phyloP scores from a whole-genome alignment of 2,888 invertebrate genomes.

The Pterostichus niger region DNA sequence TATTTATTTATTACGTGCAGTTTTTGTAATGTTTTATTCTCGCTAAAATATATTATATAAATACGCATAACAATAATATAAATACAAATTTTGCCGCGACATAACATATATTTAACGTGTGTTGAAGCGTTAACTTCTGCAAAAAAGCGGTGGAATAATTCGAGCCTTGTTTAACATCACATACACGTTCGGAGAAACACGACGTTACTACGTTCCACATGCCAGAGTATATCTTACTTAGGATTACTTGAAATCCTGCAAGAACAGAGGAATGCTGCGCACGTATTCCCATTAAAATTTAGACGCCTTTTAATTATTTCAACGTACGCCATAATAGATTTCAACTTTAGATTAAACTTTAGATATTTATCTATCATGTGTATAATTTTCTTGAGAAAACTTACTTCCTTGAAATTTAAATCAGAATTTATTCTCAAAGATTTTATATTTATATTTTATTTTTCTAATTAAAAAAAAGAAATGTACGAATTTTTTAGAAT shows the following conservation, averaged over 20 bases:
- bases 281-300: slow-evolving; percentile 62
- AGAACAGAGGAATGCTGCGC: slow-evolving; percentile 45
- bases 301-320: slow-evolving; percentile 60
- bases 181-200: slow-evolving; percentile 46
- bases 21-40: too few species aligned
- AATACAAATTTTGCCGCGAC: neutral
- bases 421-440: too few species aligned
- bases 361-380: slow-evolving; percentile 26
- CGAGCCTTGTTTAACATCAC: slow-evolving; percentile 53
- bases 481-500: too few species aligned
- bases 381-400: neutral
- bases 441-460: too few species aligned
- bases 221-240: slow-evolving; percentile 29
- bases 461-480: too few species aligned
- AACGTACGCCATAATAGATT: slow-evolving; percentile 41
- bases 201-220: slow-evolving; percentile 30
- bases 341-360: slow-evolving; percentile 32
- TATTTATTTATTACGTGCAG: too few species aligned
- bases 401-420: neutral
- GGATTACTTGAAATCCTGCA: slow-evolving; percentile 47
- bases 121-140: slow-evolving; percentile 15
- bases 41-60: neutral
- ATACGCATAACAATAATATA: slow-evolving; percentile 18
- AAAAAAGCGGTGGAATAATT: slow-evolving; percentile 35
- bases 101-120: slow-evolving; percentile 26